These are phyloP conservation scores for Scophthalmus maximus DNA, from an alignment of 2,113 vertebrate genomes.

Conservation along the genomic window DNA sequence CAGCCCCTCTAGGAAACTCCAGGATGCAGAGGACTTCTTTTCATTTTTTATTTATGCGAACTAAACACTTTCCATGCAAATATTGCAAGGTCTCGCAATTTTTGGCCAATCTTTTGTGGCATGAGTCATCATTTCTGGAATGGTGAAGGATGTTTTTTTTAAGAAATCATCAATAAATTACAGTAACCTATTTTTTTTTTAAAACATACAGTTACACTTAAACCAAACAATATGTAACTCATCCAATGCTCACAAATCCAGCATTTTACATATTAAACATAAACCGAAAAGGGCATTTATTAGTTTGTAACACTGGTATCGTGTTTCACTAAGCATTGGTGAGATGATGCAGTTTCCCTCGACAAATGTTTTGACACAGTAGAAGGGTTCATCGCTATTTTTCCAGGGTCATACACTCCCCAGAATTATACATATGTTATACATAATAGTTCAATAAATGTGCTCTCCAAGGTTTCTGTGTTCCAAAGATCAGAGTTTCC, in stretches of 20 bases:
- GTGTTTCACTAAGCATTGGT: too few species aligned
- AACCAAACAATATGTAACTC: background rate
- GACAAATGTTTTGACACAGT: too few species aligned
- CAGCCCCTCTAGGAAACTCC: constrained; percentile 56
- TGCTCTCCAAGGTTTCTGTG: too few species aligned
- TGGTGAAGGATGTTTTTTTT: background rate
- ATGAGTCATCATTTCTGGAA: constrained; percentile 17
- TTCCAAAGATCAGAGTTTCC: too few species aligned
- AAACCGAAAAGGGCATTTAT: too few species aligned
- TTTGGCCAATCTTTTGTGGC: background rate
- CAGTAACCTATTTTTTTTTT: background rate
- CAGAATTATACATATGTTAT: too few species aligned
- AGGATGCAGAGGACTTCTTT: constrained; percentile 13
- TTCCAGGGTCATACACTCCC: too few species aligned
- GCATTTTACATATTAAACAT: too few species aligned
- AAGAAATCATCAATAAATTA: constrained; percentile 10
- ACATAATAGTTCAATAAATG: too few species aligned
- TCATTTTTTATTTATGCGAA: constrained; percentile 19
- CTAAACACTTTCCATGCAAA: constrained; percentile 35
- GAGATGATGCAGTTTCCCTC: too few species aligned
- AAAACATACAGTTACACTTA: background rate
- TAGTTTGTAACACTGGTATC: too few species aligned
- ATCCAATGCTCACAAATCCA: background rate
- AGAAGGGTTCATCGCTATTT: too few species aligned
- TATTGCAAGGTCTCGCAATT: constrained; percentile 11